Percentiles rank a stretch among this genome's conserved stretches.
phyloP scores from a whole-genome alignment of 2,888 invertebrate genomes.

The Athetis lepigone region DNA sequence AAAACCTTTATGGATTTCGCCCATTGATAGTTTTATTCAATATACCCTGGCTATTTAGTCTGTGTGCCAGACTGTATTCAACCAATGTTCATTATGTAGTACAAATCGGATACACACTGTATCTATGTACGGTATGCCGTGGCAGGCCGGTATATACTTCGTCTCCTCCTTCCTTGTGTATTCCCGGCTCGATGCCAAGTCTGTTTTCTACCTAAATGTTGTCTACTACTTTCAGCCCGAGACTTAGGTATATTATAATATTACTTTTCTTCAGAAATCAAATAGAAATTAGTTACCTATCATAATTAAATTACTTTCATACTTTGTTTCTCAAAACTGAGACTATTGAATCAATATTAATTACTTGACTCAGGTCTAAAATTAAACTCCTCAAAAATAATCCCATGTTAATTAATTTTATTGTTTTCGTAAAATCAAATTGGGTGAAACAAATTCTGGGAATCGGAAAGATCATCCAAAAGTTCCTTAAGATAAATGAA shows the following conservation, averaged over 20 bases:
- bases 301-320: constrained; percentile 26
- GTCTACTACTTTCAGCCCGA: constrained; percentile 9
- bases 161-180: constrained; percentile 36
- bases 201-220: constrained; percentile 47
- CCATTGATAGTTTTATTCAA: too few species aligned
- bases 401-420: constrained; percentile 54
- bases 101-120: constrained; percentile 31
- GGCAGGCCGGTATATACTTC: constrained; percentile 17
- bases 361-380: constrained; percentile 19
- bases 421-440: constrained; percentile 61
- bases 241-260: constrained; percentile 19
- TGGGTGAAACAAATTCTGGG: constrained; percentile 52
- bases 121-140: constrained; percentile 15
- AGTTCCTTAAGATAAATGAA: constrained; percentile 63
- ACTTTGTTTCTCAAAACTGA: constrained; percentile 10
- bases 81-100: neutral
- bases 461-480: constrained; percentile 60
- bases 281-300: constrained; percentile 10
- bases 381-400: constrained; percentile 42
- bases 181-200: constrained; percentile 46
- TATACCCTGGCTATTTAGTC: too few species aligned
- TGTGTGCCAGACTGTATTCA: neutral
- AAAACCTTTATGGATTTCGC: too few species aligned
- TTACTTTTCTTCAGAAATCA: constrained; percentile 14
- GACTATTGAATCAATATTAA: constrained; percentile 31